A percentile compares a stretch with the other conserved stretches of the same genome.
These are phyloP conservation scores for Agapostemon virescens DNA, from an alignment of 2,888 invertebrate genomes.

Conservation along the genomic window DNA sequence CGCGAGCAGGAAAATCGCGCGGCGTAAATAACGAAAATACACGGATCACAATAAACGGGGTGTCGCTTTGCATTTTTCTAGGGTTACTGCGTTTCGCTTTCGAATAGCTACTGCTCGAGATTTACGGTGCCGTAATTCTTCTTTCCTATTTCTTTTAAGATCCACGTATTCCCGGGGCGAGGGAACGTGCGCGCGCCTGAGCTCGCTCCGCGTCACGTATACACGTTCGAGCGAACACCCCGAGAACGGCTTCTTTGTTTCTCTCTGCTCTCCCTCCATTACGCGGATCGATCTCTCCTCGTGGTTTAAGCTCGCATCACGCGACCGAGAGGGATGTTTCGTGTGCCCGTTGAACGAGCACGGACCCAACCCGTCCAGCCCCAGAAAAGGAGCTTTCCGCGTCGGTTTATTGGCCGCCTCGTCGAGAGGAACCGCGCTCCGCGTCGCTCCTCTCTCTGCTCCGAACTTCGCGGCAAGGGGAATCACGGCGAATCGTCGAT, in stretches of 20 bases:
- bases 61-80: constrained; percentile 44
- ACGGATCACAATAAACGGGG: constrained; percentile 49
- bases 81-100: constrained; percentile 38
- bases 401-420: constrained; percentile 49
- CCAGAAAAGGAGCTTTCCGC: constrained; percentile 42
- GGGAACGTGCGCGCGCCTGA: constrained; percentile 1
- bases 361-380: constrained; percentile 16
- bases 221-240: constrained; percentile 35
- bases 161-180: constrained; percentile 11
- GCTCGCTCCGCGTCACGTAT: constrained; percentile 3
- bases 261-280: constrained; percentile 33
- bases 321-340: constrained; percentile 40
- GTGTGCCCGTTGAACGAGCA: constrained; percentile 28
- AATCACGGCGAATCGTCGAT: constrained; percentile 51
- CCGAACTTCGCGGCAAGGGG: constrained; percentile 15
- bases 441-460: not conserved
- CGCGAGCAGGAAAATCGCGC: constrained; percentile 9
- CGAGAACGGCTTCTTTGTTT: constrained; percentile 60
- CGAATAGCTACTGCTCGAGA: constrained; percentile 40
- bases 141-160: constrained; percentile 52
- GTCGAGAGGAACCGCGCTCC: constrained; percentile 22
- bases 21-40: constrained; percentile 52
- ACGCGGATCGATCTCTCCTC: constrained; percentile 48
- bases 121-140: constrained; percentile 60
- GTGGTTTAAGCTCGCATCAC: constrained; percentile 49